Evolutionary conservation across 2,113 vertebrate species (phyloP), one percentile per base, ranked within the genome.

Genomic region (Charina bottae): DNA sequence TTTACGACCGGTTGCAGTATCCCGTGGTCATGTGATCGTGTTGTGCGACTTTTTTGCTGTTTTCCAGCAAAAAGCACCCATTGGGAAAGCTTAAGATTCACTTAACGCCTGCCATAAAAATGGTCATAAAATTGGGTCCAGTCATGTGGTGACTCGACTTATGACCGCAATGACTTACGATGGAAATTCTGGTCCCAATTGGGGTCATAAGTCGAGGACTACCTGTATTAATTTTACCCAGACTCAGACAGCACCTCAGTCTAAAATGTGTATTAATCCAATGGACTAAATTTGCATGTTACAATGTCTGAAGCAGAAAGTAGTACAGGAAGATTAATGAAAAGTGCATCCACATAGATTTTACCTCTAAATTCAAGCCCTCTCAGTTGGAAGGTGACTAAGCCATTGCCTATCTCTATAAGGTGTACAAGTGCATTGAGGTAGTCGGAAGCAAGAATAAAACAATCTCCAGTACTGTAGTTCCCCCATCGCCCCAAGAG

Each of bases 391-490:
- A 98, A 99, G 62, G 98, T 99, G 94, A 98, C 97, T 83, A 99
- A 97, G 23, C 98, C 98, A 0, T 99, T 99, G 94, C 98, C 98
- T 89, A 98, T 98, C 97, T 99, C 98, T 94, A 98, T 98, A 90
- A 99, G 98, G 97, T 99, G 98, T 26, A 99, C 98, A 89, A 99
- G 97, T 42, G 98, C 98, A 91, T 99, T 99, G 96, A 99, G 98
- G 97, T 99, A 99, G 97, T 99, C 98, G 53, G 98, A 99, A 89
- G 98, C 98, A 91, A 99, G 98, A 95, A 99, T 98, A 97, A 99
- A 99, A 94, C 98, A 99, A 96, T 99, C 98, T n/a, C 98, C 98
- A 4, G 98, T 99, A 92, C 97, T 97, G 56, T 98, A 98, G 96
- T 98, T 98, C 68, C 98, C 98, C 98, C 98, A 98, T 37, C 98